Evolutionary conservation across 2,888 invertebrate species (phyloP).

Genomic region (Pristionchus exspectatus): DNA sequence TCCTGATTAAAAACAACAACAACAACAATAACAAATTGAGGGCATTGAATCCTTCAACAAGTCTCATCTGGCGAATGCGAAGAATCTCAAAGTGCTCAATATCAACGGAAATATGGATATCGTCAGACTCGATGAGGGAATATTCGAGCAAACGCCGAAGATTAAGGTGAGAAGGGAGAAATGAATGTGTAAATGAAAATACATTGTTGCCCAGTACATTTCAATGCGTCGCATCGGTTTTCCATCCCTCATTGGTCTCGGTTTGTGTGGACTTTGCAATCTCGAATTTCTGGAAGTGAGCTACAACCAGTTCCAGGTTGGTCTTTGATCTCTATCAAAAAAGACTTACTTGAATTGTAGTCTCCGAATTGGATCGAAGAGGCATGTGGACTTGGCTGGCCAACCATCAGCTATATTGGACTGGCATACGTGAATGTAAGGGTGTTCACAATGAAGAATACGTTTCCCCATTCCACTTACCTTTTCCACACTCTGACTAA

Average conservation of each 20-base stretch:
- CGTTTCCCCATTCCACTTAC: too few relatives aligned
- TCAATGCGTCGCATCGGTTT: conserved; percentile 42
- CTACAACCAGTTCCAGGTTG: conserved; percentile 12
- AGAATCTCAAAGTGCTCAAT: conserved; percentile 30
- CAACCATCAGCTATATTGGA: conserved; percentile 28
- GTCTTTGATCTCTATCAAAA: neutral
- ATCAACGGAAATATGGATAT: conserved; percentile 16
- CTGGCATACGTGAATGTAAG: conserved; percentile 13
- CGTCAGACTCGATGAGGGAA: neutral
- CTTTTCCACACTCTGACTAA: too few relatives aligned
- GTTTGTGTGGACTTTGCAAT: conserved; percentile 32
- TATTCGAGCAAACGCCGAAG: conserved; percentile 31
- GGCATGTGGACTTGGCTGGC: conserved; percentile 36
- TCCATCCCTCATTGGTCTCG: neutral
- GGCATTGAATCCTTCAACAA: conserved; percentile 43
- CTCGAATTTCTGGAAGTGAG: conserved; percentile 39
- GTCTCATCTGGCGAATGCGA: conserved; percentile 33
- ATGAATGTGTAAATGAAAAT: neutral
- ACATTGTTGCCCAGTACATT: neutral
- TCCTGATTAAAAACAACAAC: too few relatives aligned
- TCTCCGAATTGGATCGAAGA: conserved; percentile 26
- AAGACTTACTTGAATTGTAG: neutral
- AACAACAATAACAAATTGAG: neutral
- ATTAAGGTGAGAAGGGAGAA: neutral
- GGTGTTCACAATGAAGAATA: too few relatives aligned